Conservation (phyloP, 2,888 invertebrate genomes). For the Stegophylla sp. region DNA sequence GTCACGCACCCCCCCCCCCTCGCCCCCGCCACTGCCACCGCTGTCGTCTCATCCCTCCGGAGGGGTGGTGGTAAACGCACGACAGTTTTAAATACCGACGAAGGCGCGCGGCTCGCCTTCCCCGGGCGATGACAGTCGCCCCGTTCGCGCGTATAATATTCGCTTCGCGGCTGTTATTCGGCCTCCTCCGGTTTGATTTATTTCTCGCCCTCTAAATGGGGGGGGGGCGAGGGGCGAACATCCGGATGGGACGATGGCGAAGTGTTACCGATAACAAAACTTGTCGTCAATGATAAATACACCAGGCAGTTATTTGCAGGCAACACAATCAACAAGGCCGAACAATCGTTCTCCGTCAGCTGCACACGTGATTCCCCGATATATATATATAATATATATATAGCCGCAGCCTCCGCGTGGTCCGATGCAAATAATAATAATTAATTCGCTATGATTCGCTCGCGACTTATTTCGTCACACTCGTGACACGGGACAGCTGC, state of each 20-base stretch:
- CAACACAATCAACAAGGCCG: constrained; percentile 39
- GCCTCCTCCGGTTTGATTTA: constrained; percentile 45
- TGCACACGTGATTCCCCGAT: constrained; percentile 44
- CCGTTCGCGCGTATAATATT: too few relatives aligned
- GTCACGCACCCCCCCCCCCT: too few relatives aligned
- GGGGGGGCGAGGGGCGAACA: background rate
- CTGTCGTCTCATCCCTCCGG: too few relatives aligned
- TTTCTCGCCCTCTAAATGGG: too few relatives aligned
- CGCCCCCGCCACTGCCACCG: too few relatives aligned
- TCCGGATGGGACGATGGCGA: constrained; percentile 32
- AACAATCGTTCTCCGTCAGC: constrained; percentile 52
- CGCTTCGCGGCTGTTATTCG: too few relatives aligned
- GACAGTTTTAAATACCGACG: too few relatives aligned
- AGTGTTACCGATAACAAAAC: constrained; percentile 42
- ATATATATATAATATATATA: too few relatives aligned
- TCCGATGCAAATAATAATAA: constrained; percentile 18
- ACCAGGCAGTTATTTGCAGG: constrained; percentile 40
- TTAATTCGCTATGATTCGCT: constrained; percentile 36
- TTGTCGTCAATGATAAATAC: constrained; percentile 45
- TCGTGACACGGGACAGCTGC: background rate
- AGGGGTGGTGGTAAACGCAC: too few relatives aligned
- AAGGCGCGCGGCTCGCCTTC: background rate
- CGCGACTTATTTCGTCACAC: constrained; percentile 3
- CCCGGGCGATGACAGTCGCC: background rate
- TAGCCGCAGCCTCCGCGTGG: too few relatives aligned